Evolutionary conservation across 2,113 vertebrate genomes (phyloP).

Genomic region (Quiscalus mexicanus): DNA sequence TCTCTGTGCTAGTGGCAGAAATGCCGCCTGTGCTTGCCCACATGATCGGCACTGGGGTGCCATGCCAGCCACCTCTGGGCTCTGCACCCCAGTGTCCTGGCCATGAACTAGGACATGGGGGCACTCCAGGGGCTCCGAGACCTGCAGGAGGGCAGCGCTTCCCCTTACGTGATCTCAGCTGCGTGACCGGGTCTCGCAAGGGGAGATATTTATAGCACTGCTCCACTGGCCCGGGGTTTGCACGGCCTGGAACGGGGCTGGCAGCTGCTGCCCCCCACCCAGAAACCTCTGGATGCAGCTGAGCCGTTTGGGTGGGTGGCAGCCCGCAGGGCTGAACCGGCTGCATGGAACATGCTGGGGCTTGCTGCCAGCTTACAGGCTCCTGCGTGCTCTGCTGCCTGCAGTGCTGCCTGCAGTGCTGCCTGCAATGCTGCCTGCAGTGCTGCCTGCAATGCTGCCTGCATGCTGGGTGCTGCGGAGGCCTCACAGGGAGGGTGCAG

Average conservation of each 20-base stretch:
- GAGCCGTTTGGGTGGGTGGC: neutral
- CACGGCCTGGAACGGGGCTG: neutral
- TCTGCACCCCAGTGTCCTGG: neutral
- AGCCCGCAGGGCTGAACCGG: neutral
- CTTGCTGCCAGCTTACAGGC: slow-evolving; percentile 3
- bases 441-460: neutral
- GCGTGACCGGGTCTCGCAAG: neutral
- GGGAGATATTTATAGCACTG: slow-evolving; percentile 4
- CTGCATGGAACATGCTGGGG: neutral
- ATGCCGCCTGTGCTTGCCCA: neutral
- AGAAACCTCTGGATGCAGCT: neutral
- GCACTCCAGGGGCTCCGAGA: neutral
- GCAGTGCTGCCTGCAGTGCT: neutral
- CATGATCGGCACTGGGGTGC: accelerated
- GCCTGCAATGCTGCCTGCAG: neutral
- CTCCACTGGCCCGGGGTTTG: neutral
- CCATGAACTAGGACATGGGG: neutral
- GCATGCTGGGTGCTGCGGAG: neutral
- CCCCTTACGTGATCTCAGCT: neutral
- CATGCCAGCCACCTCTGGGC: neutral
- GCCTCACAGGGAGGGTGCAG: neutral
- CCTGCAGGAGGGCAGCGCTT: neutral
- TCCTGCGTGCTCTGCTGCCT: neutral
- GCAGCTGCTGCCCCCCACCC: neutral
- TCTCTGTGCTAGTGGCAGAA: neutral